Percentiles rank a stretch among this genome's conserved stretches.
Evolutionary conservation across 2,888 invertebrate genomes (phyloP).

Genomic region (Heliconius hortense): DNA sequence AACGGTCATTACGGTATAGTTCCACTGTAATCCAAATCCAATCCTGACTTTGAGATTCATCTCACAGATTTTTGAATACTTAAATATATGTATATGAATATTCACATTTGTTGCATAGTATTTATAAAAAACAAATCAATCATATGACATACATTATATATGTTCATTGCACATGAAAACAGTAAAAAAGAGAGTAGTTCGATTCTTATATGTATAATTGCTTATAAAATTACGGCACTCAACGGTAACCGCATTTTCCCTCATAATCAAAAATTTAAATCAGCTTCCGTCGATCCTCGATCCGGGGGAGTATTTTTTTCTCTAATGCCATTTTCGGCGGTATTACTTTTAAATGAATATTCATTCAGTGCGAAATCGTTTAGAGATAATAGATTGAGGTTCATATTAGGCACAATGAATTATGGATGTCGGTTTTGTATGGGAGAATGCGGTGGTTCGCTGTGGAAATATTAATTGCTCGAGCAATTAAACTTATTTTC

Average conservation of each 20-base stretch:
- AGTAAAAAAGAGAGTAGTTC: constrained; percentile 7
- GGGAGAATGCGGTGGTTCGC: constrained; percentile 56
- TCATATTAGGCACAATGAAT: constrained; percentile 74
- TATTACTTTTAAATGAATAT: constrained; percentile 79
- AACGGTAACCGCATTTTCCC: constrained; percentile 58
- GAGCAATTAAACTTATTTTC: constrained; percentile 36
- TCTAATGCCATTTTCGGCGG: constrained; percentile 74
- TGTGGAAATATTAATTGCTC: constrained; percentile 42
- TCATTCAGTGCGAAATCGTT: constrained; percentile 78
- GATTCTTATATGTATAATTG: constrained; percentile 31
- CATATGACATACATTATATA: background rate
- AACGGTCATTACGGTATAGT: background rate
- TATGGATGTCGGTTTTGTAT: constrained; percentile 67
- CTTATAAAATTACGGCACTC: constrained; percentile 61
- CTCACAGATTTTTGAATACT: background rate
- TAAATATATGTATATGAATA: background rate
- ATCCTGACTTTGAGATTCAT: too few species aligned
- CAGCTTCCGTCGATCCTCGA: constrained; percentile 60
- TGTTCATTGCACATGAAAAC: background rate
- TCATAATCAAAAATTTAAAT: constrained; percentile 79
- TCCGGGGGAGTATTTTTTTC: constrained; percentile 64
- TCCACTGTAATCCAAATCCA: background rate
- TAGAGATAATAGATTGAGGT: constrained; percentile 79
- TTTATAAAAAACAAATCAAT: background rate
- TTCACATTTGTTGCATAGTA: background rate